These are phyloP conservation scores for Clavelina lepadiformis DNA, from an alignment of 23 tunicate genomes.

Conservation along the genomic window DNA sequence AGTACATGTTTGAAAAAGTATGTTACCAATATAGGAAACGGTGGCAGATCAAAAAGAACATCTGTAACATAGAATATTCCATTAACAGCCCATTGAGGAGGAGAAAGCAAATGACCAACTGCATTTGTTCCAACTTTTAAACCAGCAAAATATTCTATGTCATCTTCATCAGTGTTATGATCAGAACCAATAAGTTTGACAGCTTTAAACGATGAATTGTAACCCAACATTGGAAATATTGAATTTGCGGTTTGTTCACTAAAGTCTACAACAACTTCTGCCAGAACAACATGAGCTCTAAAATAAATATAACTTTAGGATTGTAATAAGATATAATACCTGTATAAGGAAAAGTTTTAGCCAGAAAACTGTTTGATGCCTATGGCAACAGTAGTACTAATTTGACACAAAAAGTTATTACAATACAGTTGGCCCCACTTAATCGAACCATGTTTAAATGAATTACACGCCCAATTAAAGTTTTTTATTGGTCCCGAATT, in stretches of 20 bases:
- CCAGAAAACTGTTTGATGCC: too few relatives aligned
- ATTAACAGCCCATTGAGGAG: conserved; percentile 31
- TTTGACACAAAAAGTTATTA: too few relatives aligned
- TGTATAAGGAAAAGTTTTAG: too few relatives aligned
- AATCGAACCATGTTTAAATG: too few relatives aligned
- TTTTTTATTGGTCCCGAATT: too few relatives aligned
- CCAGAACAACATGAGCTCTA: conserved; percentile 47
- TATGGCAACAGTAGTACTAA: too few relatives aligned
- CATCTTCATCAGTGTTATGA: conserved; percentile 46
- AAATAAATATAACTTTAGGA: too few relatives aligned
- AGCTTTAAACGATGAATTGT: conserved; percentile 32
- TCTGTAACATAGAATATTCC: conserved; percentile 52
- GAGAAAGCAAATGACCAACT: conserved; percentile 19
- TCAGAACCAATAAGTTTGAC: conserved; percentile 30
- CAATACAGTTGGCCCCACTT: too few relatives aligned
- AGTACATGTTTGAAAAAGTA: too few relatives aligned
- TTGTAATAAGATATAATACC: too few relatives aligned
- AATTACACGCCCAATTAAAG: too few relatives aligned
- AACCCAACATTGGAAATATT: conserved; percentile 48
- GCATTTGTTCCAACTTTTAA: conserved; percentile 7
- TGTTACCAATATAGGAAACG: too few relatives aligned
- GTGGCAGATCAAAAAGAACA: conserved; percentile 1
- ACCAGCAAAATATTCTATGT: conserved; percentile 35
- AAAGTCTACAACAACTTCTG: conserved; percentile 22
- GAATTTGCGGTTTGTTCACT: conserved; percentile 37